Evolutionary conservation across 2,113 vertebrate genomes (phyloP).

Genomic region (Aphyosemion australe): DNA sequence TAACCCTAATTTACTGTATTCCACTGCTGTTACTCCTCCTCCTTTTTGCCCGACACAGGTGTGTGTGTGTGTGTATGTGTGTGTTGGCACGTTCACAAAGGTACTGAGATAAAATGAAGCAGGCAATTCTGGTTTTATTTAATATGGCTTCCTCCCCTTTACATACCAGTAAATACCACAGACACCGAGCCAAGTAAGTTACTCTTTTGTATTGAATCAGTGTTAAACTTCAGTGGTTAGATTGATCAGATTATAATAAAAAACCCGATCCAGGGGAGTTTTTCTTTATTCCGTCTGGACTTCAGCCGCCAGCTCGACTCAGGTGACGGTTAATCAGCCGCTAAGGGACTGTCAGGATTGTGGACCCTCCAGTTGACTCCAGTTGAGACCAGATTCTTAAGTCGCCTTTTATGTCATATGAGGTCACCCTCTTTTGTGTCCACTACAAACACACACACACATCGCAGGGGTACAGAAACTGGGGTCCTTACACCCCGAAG

Average conservation of each 20-base stretch:
- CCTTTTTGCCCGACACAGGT: slow-evolving; percentile 60
- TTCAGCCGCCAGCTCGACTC: slow-evolving; percentile 40
- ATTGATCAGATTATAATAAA: slow-evolving; percentile 5
- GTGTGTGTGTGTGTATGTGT: slow-evolving; percentile 34
- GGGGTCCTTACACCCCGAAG: slow-evolving; percentile 11
- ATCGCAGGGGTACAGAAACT: slow-evolving; percentile 12
- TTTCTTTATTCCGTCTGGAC: neutral
- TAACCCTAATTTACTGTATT: slow-evolving; percentile 71
- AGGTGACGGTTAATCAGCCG: slow-evolving; percentile 45
- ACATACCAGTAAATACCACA: slow-evolving; percentile 41
- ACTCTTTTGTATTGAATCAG: no score
- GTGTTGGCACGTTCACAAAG: slow-evolving; percentile 72
- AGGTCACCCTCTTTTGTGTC: slow-evolving; percentile 66
- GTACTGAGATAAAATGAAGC: slow-evolving; percentile 66
- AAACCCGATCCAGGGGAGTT: neutral
- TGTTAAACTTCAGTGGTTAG: slow-evolving; percentile 8
- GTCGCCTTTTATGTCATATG: slow-evolving; percentile 67
- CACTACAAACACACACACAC: slow-evolving; percentile 19
- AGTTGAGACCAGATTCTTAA: slow-evolving; percentile 52
- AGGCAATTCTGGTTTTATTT: slow-evolving; percentile 72
- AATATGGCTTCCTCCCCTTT: slow-evolving; percentile 35
- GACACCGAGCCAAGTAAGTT: slow-evolving; percentile 1
- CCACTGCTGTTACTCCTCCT: slow-evolving; percentile 13
- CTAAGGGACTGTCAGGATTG: slow-evolving; percentile 32
- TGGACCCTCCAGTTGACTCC: slow-evolving; percentile 50